A percentile compares a stretch with the other conserved stretches of the same genome.
These are phyloP conservation scores for Ectropis grisescens DNA, from an alignment of 1,140 invertebrate genomes.

Conservation along the genomic window DNA sequence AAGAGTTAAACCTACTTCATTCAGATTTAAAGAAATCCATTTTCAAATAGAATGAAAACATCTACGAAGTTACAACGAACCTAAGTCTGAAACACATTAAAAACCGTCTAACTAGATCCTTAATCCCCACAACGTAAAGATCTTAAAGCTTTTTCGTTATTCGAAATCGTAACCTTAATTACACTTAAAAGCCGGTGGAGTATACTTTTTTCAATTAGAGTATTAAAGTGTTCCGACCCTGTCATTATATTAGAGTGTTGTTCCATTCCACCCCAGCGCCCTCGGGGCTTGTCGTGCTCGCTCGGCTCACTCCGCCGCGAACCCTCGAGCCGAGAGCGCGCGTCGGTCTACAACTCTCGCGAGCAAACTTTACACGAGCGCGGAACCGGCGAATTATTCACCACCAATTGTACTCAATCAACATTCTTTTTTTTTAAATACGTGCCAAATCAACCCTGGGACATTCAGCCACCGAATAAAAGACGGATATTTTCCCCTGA, in stretches of 20 bases:
- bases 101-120: too few species aligned
- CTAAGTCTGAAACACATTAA: too few species aligned
- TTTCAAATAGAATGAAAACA: too few species aligned
- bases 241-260: slow-evolving; percentile 68
- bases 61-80: too few species aligned
- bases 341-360: slow-evolving; percentile 13
- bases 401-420: too few species aligned
- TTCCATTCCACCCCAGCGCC: slow-evolving; percentile 48
- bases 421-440: too few species aligned
- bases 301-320: slow-evolving; percentile 47
- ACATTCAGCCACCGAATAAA: slow-evolving; percentile 3
- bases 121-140: too few species aligned
- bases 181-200: slow-evolving; percentile 41
- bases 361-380: slow-evolving; percentile 63
- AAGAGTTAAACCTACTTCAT: too few species aligned
- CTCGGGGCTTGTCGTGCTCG: slow-evolving; percentile 11
- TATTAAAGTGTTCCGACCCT: slow-evolving; percentile 65
- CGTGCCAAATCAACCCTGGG: too few species aligned
- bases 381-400: background rate
- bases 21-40: too few species aligned
- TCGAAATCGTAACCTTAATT: slow-evolving; percentile 25
- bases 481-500: too few species aligned
- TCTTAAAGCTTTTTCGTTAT: slow-evolving; percentile 1
- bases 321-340: slow-evolving; percentile 21
- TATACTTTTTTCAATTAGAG: slow-evolving; percentile 67